Evolutionary conservation across 2,113 vertebrate species (phyloP).

Genomic region (Delphinus delphis): DNA sequence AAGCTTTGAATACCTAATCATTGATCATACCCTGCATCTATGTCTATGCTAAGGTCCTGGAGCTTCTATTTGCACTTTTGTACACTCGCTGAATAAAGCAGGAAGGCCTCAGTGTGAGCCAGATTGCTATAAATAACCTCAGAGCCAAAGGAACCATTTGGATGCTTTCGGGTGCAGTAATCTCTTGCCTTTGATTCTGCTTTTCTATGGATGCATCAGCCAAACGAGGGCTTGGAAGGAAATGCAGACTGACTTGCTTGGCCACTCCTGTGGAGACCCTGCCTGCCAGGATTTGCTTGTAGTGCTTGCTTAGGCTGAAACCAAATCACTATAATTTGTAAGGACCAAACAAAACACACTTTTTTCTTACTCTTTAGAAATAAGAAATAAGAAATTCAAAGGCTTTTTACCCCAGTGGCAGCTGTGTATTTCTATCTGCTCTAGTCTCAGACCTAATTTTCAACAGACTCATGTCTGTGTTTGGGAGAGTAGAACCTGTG

Average conservation of each 20-base stretch:
- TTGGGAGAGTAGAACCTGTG: neutral
- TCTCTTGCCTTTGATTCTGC: slow-evolving; percentile 53
- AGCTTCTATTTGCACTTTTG: neutral
- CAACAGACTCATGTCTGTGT: neutral
- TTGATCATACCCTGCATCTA: neutral
- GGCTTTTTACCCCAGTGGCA: neutral
- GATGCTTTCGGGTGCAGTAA: neutral
- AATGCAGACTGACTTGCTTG: slow-evolving; percentile 47
- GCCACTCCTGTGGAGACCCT: neutral
- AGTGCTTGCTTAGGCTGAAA: slow-evolving; percentile 52
- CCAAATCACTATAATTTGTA: slow-evolving; percentile 54
- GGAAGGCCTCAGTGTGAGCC: slow-evolving; percentile 1
- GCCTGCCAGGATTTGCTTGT: slow-evolving; percentile 21
- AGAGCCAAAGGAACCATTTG: slow-evolving; percentile 29
- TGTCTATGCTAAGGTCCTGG: neutral
- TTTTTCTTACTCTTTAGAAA: slow-evolving; percentile 38
- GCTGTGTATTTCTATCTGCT: neutral
- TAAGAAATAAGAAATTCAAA: neutral
- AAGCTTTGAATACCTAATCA: neutral
- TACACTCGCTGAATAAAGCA: neutral
- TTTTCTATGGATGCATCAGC: slow-evolving; percentile 52
- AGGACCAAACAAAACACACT: neutral
- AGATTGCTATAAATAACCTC: slow-evolving; percentile 25
- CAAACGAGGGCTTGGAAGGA: neutral
- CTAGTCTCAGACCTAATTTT: neutral